These are phyloP conservation scores for Parapsyche elsis DNA, from an alignment of 1,140 invertebrate genomes.

Conservation along the genomic window DNA sequence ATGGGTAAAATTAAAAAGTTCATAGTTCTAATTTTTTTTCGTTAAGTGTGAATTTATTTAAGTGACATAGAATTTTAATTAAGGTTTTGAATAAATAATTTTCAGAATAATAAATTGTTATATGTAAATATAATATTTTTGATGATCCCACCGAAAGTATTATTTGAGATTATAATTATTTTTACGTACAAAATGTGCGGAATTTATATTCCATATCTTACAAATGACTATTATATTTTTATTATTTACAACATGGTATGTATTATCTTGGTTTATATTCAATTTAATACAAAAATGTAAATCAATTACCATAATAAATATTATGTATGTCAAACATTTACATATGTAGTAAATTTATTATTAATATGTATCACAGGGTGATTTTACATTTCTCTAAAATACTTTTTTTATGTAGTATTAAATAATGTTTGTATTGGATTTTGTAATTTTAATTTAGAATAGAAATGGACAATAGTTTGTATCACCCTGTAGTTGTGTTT, in stretches of 20 bases:
- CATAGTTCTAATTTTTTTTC: conserved; percentile 12
- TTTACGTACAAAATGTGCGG: not conserved
- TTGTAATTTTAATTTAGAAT: conserved; percentile 25
- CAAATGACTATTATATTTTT: too few species aligned
- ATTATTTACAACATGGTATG: too few species aligned
- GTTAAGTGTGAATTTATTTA: not conserved
- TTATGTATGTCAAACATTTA: too few species aligned
- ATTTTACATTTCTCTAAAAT: conserved; percentile 1
- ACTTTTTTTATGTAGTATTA: not conserved
- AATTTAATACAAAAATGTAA: too few species aligned
- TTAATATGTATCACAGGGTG: conserved; percentile 12
- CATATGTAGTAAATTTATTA: too few species aligned
- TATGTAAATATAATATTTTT: not conserved
- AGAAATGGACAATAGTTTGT: not conserved
- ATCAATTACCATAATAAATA: too few species aligned
- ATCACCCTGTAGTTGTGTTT: conserved; percentile 8
- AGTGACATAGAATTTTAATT: too few species aligned
- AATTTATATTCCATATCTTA: not conserved
- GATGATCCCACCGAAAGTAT: not conserved
- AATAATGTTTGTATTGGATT: not conserved
- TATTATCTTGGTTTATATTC: too few species aligned
- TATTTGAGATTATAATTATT: not conserved
- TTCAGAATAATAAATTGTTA: too few species aligned
- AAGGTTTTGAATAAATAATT: too few species aligned
- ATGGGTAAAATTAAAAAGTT: conserved; percentile 1